These are phyloP conservation scores for Archivesica marissinica DNA, from an alignment of 1,140 invertebrate species.

Conservation along the genomic window DNA sequence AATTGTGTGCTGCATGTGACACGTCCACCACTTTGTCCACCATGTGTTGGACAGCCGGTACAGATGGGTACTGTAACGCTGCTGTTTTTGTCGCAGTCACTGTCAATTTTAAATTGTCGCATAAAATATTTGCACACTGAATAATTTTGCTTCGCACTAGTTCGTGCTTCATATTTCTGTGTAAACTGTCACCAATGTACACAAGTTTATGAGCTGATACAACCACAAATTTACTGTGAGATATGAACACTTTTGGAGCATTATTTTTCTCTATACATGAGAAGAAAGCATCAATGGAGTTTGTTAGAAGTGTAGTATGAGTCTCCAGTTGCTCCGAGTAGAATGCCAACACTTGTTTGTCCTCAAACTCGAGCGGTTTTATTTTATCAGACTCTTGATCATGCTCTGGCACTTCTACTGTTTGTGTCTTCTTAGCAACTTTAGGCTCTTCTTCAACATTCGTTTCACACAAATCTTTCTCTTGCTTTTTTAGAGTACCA, in stretches of 20 bases:
- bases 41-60: constrained; percentile 96
- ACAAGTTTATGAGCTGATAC: constrained; percentile 96
- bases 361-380: constrained; percentile 85
- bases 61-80: constrained; percentile 95
- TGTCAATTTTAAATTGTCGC: constrained; percentile 92
- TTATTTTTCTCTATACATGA: constrained; percentile 95
- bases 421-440: constrained; percentile 47
- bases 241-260: constrained; percentile 96
- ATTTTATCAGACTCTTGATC: constrained; percentile 58
- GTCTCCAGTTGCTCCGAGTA: constrained; percentile 93
- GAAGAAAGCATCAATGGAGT: constrained; percentile 96
- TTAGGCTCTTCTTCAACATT: neutral
- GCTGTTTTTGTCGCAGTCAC: constrained; percentile 95
- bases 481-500: constrained; percentile 51
- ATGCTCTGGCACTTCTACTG: constrained; percentile 70
- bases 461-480: constrained; percentile 14
- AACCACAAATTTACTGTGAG: constrained; percentile 96
- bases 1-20: constrained; percentile 90
- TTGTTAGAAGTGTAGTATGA: constrained; percentile 92
- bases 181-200: constrained; percentile 96
- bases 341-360: constrained; percentile 92
- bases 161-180: constrained; percentile 89
- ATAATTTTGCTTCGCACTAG: constrained; percentile 89
- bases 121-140: constrained; percentile 92
- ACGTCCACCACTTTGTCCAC: constrained; percentile 94